phyloP scores from a whole-genome alignment of 2,113 vertebrate genomes.

The Clarias batrachus region DNA sequence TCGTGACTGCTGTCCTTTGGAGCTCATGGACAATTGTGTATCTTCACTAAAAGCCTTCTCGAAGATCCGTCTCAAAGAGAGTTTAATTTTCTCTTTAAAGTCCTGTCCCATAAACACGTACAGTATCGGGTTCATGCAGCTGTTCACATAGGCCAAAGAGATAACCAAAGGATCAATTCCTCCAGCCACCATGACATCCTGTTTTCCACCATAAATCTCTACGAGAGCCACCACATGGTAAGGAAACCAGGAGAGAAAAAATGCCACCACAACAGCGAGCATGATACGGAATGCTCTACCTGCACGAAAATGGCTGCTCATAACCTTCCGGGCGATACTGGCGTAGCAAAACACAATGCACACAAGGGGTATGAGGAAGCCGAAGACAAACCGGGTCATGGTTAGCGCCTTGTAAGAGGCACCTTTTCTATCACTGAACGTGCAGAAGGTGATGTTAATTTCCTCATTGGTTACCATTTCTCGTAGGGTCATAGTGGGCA shows the following conservation, averaged over 20 bases:
- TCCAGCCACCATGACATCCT: accelerated
- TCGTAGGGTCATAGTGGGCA: constrained; percentile 71
- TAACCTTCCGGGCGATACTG: constrained; percentile 61
- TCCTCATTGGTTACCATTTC: background rate
- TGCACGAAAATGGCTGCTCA: constrained; percentile 53
- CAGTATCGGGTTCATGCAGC: constrained; percentile 79
- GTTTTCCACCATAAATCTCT: constrained; percentile 2
- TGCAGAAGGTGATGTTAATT: constrained; percentile 24
- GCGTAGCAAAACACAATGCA: constrained; percentile 70
- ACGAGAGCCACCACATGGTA: constrained; percentile 73
- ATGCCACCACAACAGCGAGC: constrained; percentile 61
- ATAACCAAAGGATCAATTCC: constrained; percentile 65
- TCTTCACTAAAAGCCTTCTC: constrained; percentile 75
- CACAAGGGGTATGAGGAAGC: constrained; percentile 74
- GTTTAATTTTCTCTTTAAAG: constrained; percentile 70
- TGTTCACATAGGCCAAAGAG: constrained; percentile 75
- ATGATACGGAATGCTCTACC: constrained; percentile 65
- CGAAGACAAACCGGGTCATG: constrained; percentile 64
- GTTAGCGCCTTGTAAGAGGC: background rate
- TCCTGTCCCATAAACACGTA: constrained; percentile 79
- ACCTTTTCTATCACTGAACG: background rate
- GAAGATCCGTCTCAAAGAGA: constrained; percentile 67
- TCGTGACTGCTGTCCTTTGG: constrained; percentile 53
- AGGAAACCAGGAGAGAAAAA: constrained; percentile 79
- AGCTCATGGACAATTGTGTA: constrained; percentile 34